Percentiles rank a stretch among this genome's conserved stretches.
phyloP scores from a whole-genome alignment of 1,140 invertebrate species.

The Eriocheir sinensis region DNA sequence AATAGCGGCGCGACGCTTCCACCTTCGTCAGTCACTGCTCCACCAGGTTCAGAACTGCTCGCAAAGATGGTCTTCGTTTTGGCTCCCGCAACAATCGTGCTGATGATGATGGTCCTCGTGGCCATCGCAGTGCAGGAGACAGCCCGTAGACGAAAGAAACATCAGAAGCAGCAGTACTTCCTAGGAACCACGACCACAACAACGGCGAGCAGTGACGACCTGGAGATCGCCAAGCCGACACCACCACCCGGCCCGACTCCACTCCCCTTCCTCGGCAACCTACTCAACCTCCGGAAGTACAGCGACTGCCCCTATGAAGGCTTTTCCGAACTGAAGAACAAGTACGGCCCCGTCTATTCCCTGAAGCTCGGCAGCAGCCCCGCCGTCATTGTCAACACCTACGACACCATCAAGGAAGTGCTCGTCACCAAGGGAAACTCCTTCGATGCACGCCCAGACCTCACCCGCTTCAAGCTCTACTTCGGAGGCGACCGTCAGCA shows the following conservation, averaged over 20 bases:
- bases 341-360: slow-evolving; percentile 90
- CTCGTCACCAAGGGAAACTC: slow-evolving; percentile 90
- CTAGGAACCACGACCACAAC: neutral
- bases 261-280: slow-evolving; percentile 87
- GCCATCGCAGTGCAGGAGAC: slow-evolving; percentile 61
- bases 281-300: slow-evolving; percentile 86
- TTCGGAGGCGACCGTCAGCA: slow-evolving; percentile 87
- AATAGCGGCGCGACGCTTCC: slow-evolving; percentile 51
- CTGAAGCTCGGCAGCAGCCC: slow-evolving; percentile 87
- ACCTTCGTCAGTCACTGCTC: slow-evolving; percentile 68
- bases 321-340: slow-evolving; percentile 87
- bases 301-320: slow-evolving; percentile 87
- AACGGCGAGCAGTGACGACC: slow-evolving; percentile 65
- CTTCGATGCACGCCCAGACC: slow-evolving; percentile 91
- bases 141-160: slow-evolving; percentile 57
- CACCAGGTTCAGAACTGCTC: slow-evolving; percentile 59
- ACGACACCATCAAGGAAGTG: slow-evolving; percentile 89
- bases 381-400: slow-evolving; percentile 90
- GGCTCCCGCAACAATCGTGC: slow-evolving; percentile 63
- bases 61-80: slow-evolving; percentile 72
- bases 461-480: slow-evolving; percentile 86
- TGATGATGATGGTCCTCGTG: slow-evolving; percentile 63
- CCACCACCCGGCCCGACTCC: slow-evolving; percentile 83
- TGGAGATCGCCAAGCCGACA: slow-evolving; percentile 65
- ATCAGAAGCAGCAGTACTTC: slow-evolving; percentile 64